These are phyloP conservation scores for Myotis pilosus DNA, from an alignment of 2,797 vertebrate genomes.

Conservation along the genomic window DNA sequence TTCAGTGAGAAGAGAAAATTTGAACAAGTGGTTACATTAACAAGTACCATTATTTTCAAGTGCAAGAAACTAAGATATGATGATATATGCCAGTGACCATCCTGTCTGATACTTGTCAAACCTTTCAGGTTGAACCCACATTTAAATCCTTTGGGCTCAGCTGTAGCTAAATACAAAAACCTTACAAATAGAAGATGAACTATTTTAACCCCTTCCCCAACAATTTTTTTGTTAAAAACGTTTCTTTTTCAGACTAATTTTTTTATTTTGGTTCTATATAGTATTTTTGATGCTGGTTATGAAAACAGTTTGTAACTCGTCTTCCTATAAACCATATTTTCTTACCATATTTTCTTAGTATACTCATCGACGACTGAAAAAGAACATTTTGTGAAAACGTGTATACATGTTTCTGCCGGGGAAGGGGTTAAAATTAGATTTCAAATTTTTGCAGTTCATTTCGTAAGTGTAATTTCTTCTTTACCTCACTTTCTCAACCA, in stretches of 20 bases:
- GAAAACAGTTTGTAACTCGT: too few species aligned
- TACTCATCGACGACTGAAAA: too few species aligned
- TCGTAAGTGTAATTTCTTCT: slow-evolving; percentile 42
- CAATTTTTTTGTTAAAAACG: too few species aligned
- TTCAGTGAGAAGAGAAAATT: not conserved
- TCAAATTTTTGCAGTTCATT: slow-evolving; percentile 48
- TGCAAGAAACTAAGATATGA: not conserved
- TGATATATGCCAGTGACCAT: not conserved
- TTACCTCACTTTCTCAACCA: not conserved
- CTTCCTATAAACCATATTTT: too few species aligned
- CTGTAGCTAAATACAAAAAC: slow-evolving; percentile 74
- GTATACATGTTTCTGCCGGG: too few species aligned
- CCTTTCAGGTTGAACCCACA: slow-evolving; percentile 63
- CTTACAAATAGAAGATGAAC: slow-evolving; percentile 62
- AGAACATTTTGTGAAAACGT: too few species aligned
- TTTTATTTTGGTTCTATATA: too few species aligned
- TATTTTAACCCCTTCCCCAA: too few species aligned
- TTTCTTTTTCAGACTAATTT: too few species aligned
- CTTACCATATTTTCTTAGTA: too few species aligned
- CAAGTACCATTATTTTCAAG: slow-evolving; percentile 1
- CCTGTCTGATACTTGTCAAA: slow-evolving; percentile 54
- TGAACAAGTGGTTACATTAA: slow-evolving; percentile 26
- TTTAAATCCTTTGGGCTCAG: slow-evolving; percentile 67
- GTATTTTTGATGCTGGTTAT: too few species aligned
- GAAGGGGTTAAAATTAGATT: slow-evolving; percentile 56